Percentiles rank a stretch among this genome's conserved stretches.
Conservation (phyloP, 2,888 invertebrate species). For the Colletes collaris region DNA sequence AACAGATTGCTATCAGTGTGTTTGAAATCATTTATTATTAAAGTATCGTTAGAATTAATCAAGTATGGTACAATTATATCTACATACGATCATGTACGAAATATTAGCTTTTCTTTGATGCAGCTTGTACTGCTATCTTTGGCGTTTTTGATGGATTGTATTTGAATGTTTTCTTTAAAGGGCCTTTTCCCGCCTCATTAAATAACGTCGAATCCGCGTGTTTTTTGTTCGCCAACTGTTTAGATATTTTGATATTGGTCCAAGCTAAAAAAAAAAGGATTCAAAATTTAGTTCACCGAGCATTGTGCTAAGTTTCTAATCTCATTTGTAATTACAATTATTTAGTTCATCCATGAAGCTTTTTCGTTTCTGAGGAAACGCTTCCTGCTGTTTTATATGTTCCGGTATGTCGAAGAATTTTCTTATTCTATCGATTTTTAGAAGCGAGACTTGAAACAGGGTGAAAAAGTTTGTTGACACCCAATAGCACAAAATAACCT, state of each 20-base stretch:
- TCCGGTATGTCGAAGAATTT: constrained; percentile 90
- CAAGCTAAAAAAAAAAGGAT: constrained; percentile 85
- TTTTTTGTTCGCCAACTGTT: constrained; percentile 90
- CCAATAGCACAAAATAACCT: constrained; percentile 96
- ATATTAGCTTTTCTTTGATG: constrained; percentile 85
- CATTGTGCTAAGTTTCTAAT: neutral
- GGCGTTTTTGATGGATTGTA: constrained; percentile 90
- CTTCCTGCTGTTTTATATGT: constrained; percentile 84
- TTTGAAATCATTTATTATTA: constrained; percentile 19
- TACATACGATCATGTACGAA: constrained; percentile 21
- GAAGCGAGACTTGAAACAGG: constrained; percentile 90
- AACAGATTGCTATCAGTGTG: neutral
- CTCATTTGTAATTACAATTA: constrained; percentile 39
- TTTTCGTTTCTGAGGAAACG: constrained; percentile 77
- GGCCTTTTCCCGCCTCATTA: constrained; percentile 92
- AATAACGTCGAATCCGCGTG: constrained; percentile 91
- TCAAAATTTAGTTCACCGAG: neutral
- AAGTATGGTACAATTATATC: constrained; percentile 19
- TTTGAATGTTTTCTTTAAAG: constrained; percentile 93
- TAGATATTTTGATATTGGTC: constrained; percentile 91
- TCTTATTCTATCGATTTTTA: constrained; percentile 90
- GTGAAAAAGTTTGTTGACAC: constrained; percentile 93
- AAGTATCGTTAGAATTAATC: neutral
- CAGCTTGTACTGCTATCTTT: constrained; percentile 76
- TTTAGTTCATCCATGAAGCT: constrained; percentile 29